Evolutionary conservation across 2,888 invertebrate genomes (phyloP).

Genomic region (Parascotia fuliginaria): DNA sequence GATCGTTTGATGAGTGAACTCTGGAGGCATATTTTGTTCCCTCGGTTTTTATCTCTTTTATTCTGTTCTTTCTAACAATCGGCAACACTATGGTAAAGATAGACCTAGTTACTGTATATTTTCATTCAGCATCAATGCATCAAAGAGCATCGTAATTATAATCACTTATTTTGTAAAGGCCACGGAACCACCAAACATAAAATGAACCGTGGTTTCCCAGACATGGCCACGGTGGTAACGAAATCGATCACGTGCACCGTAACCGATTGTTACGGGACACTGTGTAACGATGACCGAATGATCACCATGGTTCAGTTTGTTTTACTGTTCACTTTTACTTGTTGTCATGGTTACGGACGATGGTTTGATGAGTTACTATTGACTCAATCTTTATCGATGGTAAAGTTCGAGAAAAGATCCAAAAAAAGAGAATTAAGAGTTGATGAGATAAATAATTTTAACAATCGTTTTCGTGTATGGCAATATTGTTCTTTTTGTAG

Average conservation of each 20-base stretch:
- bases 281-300: constrained; percentile 32
- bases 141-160: too few relatives aligned
- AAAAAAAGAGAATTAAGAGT: too few relatives aligned
- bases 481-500: too few relatives aligned
- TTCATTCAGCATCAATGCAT: too few relatives aligned
- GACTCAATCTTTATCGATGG: not conserved
- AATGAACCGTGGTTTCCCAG: not conserved
- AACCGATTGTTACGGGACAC: constrained; percentile 19
- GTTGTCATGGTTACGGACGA: not conserved
- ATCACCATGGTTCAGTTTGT: constrained; percentile 21
- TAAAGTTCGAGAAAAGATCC: not conserved
- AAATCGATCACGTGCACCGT: constrained; percentile 11
- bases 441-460: too few relatives aligned
- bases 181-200: not conserved
- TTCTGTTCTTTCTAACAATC: too few relatives aligned
- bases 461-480: too few relatives aligned
- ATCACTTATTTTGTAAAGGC: not conserved
- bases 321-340: constrained; percentile 1
- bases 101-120: too few relatives aligned
- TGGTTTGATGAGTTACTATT: not conserved
- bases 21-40: too few relatives aligned
- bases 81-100: too few relatives aligned
- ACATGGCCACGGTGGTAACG: not conserved
- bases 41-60: too few relatives aligned
- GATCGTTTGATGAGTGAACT: too few relatives aligned